Evolutionary conservation across 2,797 vertebrate genomes (phyloP).

Genomic region (Phataginus tetradactyla): DNA sequence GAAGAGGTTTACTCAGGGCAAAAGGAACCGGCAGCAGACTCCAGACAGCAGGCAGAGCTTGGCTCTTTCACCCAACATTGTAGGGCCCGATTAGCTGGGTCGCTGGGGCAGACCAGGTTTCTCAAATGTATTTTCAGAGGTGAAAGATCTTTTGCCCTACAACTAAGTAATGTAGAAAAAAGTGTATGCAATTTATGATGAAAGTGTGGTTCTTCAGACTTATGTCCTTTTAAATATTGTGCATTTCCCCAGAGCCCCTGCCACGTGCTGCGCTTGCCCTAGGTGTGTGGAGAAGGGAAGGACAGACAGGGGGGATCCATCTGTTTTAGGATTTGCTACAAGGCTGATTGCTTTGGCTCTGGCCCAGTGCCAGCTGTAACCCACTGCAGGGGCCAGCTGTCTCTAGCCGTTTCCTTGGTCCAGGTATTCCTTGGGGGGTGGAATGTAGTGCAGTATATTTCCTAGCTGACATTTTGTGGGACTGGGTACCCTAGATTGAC

Average conservation of each 20-base stretch:
- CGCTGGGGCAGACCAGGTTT: slow-evolving; percentile 70
- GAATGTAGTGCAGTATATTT: slow-evolving; percentile 12
- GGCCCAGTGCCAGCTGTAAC: slow-evolving; percentile 8
- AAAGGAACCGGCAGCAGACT: slow-evolving; percentile 65
- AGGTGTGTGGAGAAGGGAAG: slow-evolving; percentile 33
- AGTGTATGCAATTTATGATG: slow-evolving; percentile 76
- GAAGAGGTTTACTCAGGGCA: slow-evolving; percentile 71
- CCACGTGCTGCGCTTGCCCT: slow-evolving; percentile 59
- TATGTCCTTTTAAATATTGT: slow-evolving; percentile 76
- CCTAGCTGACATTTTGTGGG: slow-evolving; percentile 20
- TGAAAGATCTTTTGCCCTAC: slow-evolving; percentile 76
- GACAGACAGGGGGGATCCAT: slow-evolving; percentile 49
- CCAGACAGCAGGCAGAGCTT: slow-evolving; percentile 65
- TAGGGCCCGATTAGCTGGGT: slow-evolving; percentile 78
- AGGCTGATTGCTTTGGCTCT: slow-evolving; percentile 46
- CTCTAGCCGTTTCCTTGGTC: slow-evolving; percentile 47
- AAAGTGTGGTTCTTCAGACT: slow-evolving; percentile 72
- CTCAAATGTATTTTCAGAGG: slow-evolving; percentile 81
- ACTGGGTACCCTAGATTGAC: background rate
- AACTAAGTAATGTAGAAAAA: slow-evolving; percentile 78
- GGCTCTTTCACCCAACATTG: slow-evolving; percentile 69
- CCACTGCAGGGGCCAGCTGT: slow-evolving; percentile 57
- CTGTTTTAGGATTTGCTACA: slow-evolving; percentile 39
- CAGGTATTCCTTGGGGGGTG: slow-evolving; percentile 33
- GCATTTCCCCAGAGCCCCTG: slow-evolving; percentile 47